phyloP scores from a whole-genome alignment of 2,888 invertebrate species.

The Netelia inedita region DNA sequence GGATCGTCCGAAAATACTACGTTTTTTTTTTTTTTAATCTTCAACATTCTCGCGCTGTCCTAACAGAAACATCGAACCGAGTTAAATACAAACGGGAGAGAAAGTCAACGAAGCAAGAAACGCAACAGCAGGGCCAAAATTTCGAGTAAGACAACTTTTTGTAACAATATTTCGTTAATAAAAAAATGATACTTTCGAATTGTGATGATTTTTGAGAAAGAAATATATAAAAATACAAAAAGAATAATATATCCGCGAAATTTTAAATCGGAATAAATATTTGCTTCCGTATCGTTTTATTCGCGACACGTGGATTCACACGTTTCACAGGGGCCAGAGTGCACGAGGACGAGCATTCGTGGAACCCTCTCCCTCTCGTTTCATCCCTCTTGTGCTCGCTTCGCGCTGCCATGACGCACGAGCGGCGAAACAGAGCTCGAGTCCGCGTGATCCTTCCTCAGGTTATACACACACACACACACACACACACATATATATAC shows the following conservation, averaged over 20 bases:
- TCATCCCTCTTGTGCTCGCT: neutral
- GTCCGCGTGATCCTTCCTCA: conserved; percentile 22
- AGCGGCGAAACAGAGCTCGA: neutral
- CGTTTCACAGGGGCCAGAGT: neutral
- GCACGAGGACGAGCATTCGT: conserved; percentile 25
- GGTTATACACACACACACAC: neutral
- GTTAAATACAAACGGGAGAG: neutral
- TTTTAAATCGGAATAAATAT: neutral
- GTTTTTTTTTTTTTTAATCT: conserved; percentile 20
- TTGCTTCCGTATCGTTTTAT: neutral
- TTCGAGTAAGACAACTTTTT: conserved; percentile 27
- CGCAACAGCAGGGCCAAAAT: conserved; percentile 59
- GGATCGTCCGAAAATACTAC: conserved; percentile 66
- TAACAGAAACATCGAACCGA: neutral
- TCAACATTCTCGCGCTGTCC: conserved; percentile 35
- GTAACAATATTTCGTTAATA: conserved; percentile 14
- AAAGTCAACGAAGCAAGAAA: conserved; percentile 55
- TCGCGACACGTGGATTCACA: conserved; percentile 26
- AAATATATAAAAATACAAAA: conserved; percentile 8
- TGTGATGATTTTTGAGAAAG: neutral
- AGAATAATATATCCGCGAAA: neutral
- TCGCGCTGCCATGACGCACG: neutral
- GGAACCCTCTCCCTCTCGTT: neutral
- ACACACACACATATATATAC: neutral
- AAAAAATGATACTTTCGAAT: neutral